Conservation (phyloP, 1,140 invertebrate genomes). For the Apis laboriosa region DNA sequence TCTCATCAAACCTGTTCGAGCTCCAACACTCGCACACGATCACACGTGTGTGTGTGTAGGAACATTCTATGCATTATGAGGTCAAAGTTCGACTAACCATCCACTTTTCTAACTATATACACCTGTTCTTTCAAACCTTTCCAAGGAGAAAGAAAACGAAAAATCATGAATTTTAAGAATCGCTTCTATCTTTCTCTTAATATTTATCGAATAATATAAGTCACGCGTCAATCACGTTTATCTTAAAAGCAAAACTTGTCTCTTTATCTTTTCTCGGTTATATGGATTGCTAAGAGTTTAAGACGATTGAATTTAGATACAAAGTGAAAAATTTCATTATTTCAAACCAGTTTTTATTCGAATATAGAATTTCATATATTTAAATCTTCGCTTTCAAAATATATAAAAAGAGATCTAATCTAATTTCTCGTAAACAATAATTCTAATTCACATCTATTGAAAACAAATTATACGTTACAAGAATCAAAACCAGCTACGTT, state of each 20-base stretch:
- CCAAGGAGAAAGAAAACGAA: neutral
- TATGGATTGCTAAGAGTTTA: neutral
- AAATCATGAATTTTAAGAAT: neutral
- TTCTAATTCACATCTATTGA: no score
- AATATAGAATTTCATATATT: no score
- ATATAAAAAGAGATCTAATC: no score
- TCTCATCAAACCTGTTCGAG: slow-evolving; percentile 64
- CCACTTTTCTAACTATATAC: slow-evolving; percentile 17
- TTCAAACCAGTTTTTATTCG: no score
- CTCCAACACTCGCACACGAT: slow-evolving; percentile 11
- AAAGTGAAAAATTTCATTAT: no score
- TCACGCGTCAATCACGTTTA: neutral
- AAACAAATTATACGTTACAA: no score
- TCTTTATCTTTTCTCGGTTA: neutral
- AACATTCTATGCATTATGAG: slow-evolving; percentile 31
- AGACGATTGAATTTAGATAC: neutral
- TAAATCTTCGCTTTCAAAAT: no score
- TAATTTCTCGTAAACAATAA: no score
- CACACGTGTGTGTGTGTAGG: neutral
- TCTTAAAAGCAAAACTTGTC: slow-evolving; percentile 43
- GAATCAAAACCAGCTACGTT: no score
- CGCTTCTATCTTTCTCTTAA: neutral
- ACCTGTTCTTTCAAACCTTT: slow-evolving; percentile 7
- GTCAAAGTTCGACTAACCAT: slow-evolving; percentile 48
- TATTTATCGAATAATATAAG: slow-evolving; percentile 6